These are phyloP conservation scores for Megalops cyprinoides DNA, from an alignment of 2,797 vertebrate genomes.

Conservation along the genomic window DNA sequence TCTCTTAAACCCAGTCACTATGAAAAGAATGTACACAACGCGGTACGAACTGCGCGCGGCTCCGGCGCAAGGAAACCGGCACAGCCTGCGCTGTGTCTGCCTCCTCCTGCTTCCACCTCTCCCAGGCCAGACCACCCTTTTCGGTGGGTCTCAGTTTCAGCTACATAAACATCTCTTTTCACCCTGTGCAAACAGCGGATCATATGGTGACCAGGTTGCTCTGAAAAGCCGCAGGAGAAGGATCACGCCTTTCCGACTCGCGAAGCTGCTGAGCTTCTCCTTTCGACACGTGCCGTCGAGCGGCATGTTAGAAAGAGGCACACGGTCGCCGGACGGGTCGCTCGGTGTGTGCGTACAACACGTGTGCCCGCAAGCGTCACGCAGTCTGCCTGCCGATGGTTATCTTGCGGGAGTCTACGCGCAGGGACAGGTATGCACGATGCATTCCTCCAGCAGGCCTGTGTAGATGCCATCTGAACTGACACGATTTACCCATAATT, in stretches of 20 bases:
- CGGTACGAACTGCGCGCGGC: background rate
- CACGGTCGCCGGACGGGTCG: too few species aligned
- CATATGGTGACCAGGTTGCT: background rate
- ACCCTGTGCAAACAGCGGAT: background rate
- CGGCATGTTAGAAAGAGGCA: too few species aligned
- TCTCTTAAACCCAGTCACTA: background rate
- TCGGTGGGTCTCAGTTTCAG: background rate
- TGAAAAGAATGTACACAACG: background rate
- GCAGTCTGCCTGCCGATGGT: too few species aligned
- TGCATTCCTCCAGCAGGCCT: background rate
- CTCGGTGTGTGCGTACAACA: background rate
- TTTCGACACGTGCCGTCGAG: too few species aligned
- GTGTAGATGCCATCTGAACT: background rate
- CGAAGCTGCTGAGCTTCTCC: background rate
- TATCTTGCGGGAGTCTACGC: background rate
- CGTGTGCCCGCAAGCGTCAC: too few species aligned
- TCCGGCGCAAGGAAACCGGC: background rate
- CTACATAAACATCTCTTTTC: background rate
- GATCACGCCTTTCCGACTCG: background rate
- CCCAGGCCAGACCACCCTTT: background rate
- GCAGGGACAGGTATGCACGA: background rate
- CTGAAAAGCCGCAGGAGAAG: background rate
- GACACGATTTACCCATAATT: background rate
- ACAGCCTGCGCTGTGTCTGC: background rate
- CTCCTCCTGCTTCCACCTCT: background rate